Evolutionary conservation across 1,140 invertebrate species (phyloP).

Genomic region (Maniola jurtina): DNA sequence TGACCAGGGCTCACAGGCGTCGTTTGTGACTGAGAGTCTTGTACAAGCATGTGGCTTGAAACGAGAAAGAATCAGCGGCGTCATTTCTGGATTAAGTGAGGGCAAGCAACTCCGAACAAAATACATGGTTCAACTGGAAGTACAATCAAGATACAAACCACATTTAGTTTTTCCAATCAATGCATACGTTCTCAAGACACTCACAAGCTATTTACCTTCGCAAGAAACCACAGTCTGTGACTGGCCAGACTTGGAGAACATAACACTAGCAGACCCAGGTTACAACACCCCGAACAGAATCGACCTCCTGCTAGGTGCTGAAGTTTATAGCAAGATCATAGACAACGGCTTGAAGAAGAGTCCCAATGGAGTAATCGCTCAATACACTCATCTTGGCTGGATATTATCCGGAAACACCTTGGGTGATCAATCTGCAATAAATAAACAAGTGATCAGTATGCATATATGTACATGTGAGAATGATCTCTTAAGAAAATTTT

Average conservation of each 20-base stretch:
- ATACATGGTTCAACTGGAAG: constrained; percentile 15
- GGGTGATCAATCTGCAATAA: too few relatives aligned
- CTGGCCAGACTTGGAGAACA: constrained; percentile 18
- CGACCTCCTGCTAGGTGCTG: constrained; percentile 16
- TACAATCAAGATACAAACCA: constrained; percentile 16
- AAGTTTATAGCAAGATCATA: constrained; percentile 6
- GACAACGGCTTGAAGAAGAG: constrained; percentile 6
- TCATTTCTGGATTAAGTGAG: constrained; percentile 25
- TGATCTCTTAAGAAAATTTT: constrained; percentile 6
- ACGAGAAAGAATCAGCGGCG: constrained; percentile 12
- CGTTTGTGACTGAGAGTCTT: constrained; percentile 24
- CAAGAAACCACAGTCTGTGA: constrained; percentile 8
- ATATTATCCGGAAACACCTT: constrained; percentile 10
- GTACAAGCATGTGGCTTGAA: constrained; percentile 22
- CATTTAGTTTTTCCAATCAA: constrained; percentile 16
- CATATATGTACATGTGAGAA: not conserved
- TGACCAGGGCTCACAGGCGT: constrained; percentile 33
- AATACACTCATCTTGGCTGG: constrained; percentile 3
- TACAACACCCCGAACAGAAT: constrained; percentile 15
- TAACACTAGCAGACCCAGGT: constrained; percentile 25
- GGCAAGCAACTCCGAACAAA: constrained; percentile 15
- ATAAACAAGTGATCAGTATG: constrained; percentile 12
- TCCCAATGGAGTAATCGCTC: not conserved
- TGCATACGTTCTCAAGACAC: constrained; percentile 23
- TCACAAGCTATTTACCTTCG: constrained; percentile 21